Evolutionary conservation across 2,888 invertebrate genomes (phyloP), one percentile per base, ranked within the genome.

Genomic region (Steinernema hermaphroditum): DNA sequence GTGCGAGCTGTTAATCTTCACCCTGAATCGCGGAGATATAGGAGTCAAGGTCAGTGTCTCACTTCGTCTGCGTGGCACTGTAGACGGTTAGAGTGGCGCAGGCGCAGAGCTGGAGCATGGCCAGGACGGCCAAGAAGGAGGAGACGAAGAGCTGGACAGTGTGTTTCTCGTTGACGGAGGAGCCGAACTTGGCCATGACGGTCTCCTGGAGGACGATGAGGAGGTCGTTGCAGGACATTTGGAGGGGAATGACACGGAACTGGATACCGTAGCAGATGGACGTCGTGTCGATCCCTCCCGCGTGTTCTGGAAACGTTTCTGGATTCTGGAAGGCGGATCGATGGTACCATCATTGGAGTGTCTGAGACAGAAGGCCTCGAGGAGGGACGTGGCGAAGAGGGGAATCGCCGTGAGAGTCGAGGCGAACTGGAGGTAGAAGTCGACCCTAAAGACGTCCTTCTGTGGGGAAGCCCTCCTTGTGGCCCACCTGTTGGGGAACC

Each of bases 401-500:
- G 77, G 37, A 78, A 69, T 32, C 68, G 50, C n/a, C 72, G 70
- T 70, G 75, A 78, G 62, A 74, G 76, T 41, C 75, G 78, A 62
- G 19, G 69, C 50, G 22, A 29, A n/a, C n/a, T 68, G 37, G 43
- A n/a, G 44, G 50, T 34, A 29, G 19, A 41, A 41, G 32, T 50
- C 22, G 29, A 70, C 37, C n/a, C 49, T n/a, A 19, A 70, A 46
- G 34, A 16, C 34, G 27, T n/a, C 29, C 68, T 19, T n/a, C n/a
- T n/a, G n/a, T n/a, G n/a, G n/a, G n/a, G n/a, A n/a, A n/a, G n/a
- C n/a, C n/a, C n/a, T n/a, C n/a, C n/a, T n/a, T n/a, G n/a, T n/a
- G n/a, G n/a, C n/a, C n/a, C n/a, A 82, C 82, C 78, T 75, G 69
- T 82, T 81, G 0, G 82, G 81, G 74, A 78, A 82, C 22, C 82